Conservation (phyloP, 1,140 invertebrate species). For the Daktulosphaira vitifoliae region DNA sequence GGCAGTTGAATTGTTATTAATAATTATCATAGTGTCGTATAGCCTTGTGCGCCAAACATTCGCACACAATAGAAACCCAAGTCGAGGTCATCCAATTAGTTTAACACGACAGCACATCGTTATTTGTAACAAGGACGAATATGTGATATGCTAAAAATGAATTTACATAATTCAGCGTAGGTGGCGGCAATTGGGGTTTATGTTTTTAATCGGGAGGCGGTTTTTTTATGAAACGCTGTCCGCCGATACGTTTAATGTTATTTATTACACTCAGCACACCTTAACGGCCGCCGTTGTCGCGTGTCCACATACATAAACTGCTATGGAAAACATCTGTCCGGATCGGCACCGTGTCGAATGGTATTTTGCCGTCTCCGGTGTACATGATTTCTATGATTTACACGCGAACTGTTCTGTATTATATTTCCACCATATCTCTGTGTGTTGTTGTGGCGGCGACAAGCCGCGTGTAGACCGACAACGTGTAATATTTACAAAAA, state of each 20-base stretch:
- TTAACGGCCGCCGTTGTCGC: slow-evolving; percentile 4
- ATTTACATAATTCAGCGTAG: neutral
- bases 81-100: no score
- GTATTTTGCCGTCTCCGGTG: no score
- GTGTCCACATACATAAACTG: neutral
- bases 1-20: no score
- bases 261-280: neutral
- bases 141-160: neutral
- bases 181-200: neutral
- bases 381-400: no score
- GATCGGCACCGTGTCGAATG: slow-evolving; percentile 19
- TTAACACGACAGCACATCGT: no score
- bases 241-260: neutral
- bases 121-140: no score
- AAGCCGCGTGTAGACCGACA: no score
- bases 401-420: neutral
- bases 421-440: neutral
- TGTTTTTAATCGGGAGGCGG: neutral
- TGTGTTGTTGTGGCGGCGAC: no score
- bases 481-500: no score
- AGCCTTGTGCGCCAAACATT: no score
- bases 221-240: neutral
- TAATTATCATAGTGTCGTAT: no score
- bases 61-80: no score
- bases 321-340: slow-evolving; percentile 22